Evolutionary conservation across 92 coral and sea anemone genomes (phyloP).

Genomic region (Palythoa heliodiscus): DNA sequence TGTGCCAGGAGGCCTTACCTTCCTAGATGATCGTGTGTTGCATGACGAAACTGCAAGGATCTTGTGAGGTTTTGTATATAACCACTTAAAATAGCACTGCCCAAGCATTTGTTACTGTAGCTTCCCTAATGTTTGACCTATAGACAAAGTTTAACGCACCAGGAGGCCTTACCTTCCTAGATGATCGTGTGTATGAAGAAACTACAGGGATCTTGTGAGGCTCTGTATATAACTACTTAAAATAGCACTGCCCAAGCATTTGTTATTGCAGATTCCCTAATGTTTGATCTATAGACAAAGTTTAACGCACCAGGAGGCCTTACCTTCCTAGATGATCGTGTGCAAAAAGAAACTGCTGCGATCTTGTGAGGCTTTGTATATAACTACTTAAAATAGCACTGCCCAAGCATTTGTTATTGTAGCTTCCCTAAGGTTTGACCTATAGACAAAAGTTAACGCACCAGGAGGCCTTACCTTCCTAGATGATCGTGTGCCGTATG

Average conservation of each 20-base stretch:
- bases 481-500: conserved; percentile 92
- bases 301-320: neutral
- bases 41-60: conserved; percentile 82
- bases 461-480: conserved; percentile 74
- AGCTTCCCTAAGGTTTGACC: neutral
- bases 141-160: neutral
- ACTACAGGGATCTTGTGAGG: conserved; percentile 76
- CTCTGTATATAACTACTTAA: conserved; percentile 62
- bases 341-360: conserved; percentile 82
- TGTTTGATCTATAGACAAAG: no score
- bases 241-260: conserved; percentile 54
- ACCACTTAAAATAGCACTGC: conserved; percentile 51
- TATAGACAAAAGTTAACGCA: no score
- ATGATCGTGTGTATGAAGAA: conserved; percentile 91
- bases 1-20: conserved; percentile 54
- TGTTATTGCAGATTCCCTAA: conserved; percentile 39
- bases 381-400: conserved; percentile 56
- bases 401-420: conserved; percentile 58
- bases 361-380: conserved; percentile 65
- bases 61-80: conserved; percentile 67
- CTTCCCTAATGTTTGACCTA: neutral
- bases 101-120: conserved; percentile 54
- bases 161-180: conserved; percentile 78
- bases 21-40: conserved; percentile 90
- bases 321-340: conserved; percentile 99